phyloP scores from a whole-genome alignment of 2,797 vertebrate species.

The Brachyalestes nurse region DNA sequence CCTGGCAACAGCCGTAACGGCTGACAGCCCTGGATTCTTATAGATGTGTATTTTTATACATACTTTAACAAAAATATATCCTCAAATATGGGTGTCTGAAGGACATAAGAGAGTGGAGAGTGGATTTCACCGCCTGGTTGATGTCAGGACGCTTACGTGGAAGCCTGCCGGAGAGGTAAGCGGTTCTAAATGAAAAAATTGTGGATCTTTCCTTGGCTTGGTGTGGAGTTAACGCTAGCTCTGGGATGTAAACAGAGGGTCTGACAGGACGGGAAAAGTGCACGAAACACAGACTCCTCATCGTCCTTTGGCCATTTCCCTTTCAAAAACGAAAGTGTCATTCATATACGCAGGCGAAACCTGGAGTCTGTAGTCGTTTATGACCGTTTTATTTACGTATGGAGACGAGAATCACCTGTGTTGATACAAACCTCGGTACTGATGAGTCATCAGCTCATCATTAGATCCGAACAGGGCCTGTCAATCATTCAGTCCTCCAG shows the following conservation, averaged over 20 bases:
- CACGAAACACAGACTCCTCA: too few relatives aligned
- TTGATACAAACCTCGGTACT: background rate
- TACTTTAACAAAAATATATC: background rate
- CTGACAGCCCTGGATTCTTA: background rate
- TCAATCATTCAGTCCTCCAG: background rate
- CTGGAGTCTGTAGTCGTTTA: too few relatives aligned
- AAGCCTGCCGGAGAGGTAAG: conserved; percentile 25
- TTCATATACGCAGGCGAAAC: background rate
- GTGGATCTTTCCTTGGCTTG: too few relatives aligned
- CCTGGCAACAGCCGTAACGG: conserved; percentile 12
- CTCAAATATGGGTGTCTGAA: background rate
- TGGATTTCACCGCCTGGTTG: background rate
- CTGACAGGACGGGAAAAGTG: too few relatives aligned
- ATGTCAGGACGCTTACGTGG: conserved; percentile 21
- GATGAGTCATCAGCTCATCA: background rate
- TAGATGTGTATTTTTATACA: too few relatives aligned
- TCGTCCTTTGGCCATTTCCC: background rate
- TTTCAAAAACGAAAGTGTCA: background rate
- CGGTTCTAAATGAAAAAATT: too few relatives aligned
- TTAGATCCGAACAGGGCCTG: background rate
- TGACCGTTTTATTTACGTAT: background rate
- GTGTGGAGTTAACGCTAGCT: background rate
- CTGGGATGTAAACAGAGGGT: background rate
- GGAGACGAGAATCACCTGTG: background rate
- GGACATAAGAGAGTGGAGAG: background rate